Evolutionary conservation across 2,797 vertebrate genomes (phyloP).

Genomic region (Phataginus tetradactyla): DNA sequence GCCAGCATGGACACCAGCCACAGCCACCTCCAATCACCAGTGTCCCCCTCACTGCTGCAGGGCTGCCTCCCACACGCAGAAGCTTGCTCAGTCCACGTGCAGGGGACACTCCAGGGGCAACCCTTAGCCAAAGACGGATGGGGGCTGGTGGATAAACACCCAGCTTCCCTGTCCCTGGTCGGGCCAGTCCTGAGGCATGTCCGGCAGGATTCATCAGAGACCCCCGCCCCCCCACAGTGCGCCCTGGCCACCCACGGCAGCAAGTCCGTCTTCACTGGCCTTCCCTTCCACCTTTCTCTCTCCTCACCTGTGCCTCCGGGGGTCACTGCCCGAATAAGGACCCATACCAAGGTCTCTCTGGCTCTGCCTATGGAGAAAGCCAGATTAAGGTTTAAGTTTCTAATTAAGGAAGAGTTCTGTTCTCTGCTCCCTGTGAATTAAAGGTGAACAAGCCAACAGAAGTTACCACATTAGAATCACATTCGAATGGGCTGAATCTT

Average conservation of each 20-base stretch:
- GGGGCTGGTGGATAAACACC: no score
- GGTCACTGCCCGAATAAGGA: background rate
- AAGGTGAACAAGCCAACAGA: background rate
- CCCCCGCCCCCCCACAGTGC: no score
- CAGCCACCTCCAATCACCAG: rapidly evolving
- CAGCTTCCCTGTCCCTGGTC: rapidly evolving
- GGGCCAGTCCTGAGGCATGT: background rate
- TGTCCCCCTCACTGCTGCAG: background rate
- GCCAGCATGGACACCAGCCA: rapidly evolving
- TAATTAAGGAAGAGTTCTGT: background rate
- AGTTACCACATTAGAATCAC: background rate
- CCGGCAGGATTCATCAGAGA: no score
- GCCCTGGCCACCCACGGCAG: rapidly evolving
- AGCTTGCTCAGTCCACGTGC: background rate
- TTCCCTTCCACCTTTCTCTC: background rate
- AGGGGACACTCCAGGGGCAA: rapidly evolving
- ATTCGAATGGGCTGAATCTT: no score
- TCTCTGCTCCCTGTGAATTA: background rate
- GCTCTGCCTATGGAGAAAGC: background rate
- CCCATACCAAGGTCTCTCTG: background rate
- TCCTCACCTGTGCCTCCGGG: background rate
- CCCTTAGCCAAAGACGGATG: background rate
- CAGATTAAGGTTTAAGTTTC: background rate
- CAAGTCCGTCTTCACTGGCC: background rate
- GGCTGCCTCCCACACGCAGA: background rate